phyloP scores from a whole-genome alignment of 1,140 invertebrate species.

The Elysia chlorotica region DNA sequence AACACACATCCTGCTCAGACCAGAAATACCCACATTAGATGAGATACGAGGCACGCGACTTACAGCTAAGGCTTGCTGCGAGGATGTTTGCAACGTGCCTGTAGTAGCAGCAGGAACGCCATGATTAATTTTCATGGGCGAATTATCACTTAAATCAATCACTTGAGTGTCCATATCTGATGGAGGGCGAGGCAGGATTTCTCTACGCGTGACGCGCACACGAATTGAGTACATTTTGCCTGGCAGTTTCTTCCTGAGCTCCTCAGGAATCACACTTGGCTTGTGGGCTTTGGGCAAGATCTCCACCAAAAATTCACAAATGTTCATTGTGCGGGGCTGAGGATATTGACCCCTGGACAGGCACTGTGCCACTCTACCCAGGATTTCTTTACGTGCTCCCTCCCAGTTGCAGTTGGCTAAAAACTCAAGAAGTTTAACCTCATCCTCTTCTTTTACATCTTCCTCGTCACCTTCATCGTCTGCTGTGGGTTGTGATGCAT shows the following conservation, averaged over 20 bases:
- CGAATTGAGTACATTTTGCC: constrained; percentile 47
- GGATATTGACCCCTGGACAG: constrained; percentile 33
- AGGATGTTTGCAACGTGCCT: not conserved
- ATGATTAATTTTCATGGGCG: not conserved
- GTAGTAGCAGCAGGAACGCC: not conserved
- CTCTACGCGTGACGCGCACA: constrained; percentile 30
- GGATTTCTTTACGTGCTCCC: constrained; percentile 39
- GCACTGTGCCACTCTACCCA: constrained; percentile 42
- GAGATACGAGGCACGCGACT: not conserved
- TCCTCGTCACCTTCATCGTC: no score
- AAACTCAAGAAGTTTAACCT: constrained; percentile 51
- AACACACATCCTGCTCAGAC: constrained; percentile 8
- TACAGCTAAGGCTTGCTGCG: not conserved
- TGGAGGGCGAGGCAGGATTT: not conserved
- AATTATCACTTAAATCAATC: constrained; percentile 12
- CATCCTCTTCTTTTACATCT: constrained; percentile 29
- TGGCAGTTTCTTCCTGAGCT: constrained; percentile 46
- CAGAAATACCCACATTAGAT: constrained; percentile 21
- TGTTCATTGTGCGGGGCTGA: constrained; percentile 28
- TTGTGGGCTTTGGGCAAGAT: constrained; percentile 47
- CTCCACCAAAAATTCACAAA: constrained; percentile 42
- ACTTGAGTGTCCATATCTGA: not conserved
- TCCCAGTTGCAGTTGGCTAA: constrained; percentile 55
- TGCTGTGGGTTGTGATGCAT: no score
- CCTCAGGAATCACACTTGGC: constrained; percentile 49